These are phyloP conservation scores for Limnephilus lunatus DNA, from an alignment of 2,888 invertebrate species.

Conservation along the genomic window DNA sequence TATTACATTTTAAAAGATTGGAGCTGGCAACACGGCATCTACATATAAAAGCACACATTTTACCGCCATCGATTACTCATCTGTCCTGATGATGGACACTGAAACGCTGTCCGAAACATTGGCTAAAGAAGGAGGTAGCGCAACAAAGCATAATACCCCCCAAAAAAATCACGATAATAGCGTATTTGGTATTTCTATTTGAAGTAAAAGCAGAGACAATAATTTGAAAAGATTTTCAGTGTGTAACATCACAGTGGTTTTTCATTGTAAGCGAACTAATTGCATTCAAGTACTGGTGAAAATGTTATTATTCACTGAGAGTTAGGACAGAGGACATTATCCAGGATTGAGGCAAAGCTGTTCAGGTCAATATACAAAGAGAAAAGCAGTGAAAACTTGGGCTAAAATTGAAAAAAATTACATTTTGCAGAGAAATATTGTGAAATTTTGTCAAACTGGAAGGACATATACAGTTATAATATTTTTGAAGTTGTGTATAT, in stretches of 20 bases:
- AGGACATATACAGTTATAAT: neutral
- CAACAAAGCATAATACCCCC: too few relatives aligned
- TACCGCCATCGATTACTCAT: too few relatives aligned
- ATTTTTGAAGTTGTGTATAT: neutral
- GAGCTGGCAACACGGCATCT: too few relatives aligned
- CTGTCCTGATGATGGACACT: too few relatives aligned
- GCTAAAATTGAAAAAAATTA: neutral
- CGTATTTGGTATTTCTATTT: neutral
- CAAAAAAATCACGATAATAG: neutral
- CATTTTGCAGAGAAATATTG: neutral
- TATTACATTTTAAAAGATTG: too few relatives aligned
- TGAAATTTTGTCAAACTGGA: neutral
- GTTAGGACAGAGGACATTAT: neutral
- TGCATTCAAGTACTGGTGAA: conserved; percentile 8
- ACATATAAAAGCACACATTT: too few relatives aligned
- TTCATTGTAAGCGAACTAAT: conserved; percentile 7
- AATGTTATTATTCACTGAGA: neutral
- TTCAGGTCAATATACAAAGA: conserved; percentile 21
- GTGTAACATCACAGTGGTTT: neutral
- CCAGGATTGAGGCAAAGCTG: neutral
- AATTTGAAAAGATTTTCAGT: neutral
- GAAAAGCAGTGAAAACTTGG: neutral
- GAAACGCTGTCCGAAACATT: too few relatives aligned
- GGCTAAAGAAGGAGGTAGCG: too few relatives aligned
- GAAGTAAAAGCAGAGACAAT: neutral